Base-by-base conservation (phyloP, 2,888 invertebrate genomes). In the Neocrepidodera transversa region DNA sequence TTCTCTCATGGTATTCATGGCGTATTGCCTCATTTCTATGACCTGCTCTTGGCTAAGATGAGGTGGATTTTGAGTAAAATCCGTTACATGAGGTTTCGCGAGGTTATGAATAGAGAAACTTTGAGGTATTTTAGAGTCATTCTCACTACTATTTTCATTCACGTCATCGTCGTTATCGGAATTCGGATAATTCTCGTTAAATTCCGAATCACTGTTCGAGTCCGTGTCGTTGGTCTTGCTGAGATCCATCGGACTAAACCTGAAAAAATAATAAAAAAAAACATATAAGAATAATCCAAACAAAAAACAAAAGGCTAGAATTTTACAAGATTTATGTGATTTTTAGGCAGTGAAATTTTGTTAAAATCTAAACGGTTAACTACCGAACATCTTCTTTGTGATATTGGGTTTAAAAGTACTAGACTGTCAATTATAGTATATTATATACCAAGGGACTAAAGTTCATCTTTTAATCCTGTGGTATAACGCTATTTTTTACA, bases 1-100 rank as follows among this genome's bases (percentile, higher is more conserved):
- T 74, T 91, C 90, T 68, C 89, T 86, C 88, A 91, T 90, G 7
- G 91, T 91, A 69, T 87, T 89, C 82, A 90, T 88, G 2, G 90
- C 90, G 76, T 89, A 91, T 73, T 90, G 90, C 71, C 89, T 84
- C 79, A 91, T 83, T 67, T 87, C 87, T 66, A 84, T 84, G 18
- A 76, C 74, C 59, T 78, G 78, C 45, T 73, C 73, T 50, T 72
- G 71, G 48, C 68, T 71, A 23, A 71, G 68, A 85, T 86, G 65
- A 38, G 67, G 67, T n/a, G 58, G 51, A 40, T 68, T 67, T 6
- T 72, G 63, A 7, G 51, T 17, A 20, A 66, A 72, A 28, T 76
- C 76, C 18, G 74, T 64, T 45, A 77, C 76, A 67, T 79, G 79
- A 43, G 79, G 78, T 60, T 79, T 79, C 16, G 79, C 76, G 49